phyloP scores from a whole-genome alignment of 1,140 invertebrate genomes.

The Thrips palmi region DNA sequence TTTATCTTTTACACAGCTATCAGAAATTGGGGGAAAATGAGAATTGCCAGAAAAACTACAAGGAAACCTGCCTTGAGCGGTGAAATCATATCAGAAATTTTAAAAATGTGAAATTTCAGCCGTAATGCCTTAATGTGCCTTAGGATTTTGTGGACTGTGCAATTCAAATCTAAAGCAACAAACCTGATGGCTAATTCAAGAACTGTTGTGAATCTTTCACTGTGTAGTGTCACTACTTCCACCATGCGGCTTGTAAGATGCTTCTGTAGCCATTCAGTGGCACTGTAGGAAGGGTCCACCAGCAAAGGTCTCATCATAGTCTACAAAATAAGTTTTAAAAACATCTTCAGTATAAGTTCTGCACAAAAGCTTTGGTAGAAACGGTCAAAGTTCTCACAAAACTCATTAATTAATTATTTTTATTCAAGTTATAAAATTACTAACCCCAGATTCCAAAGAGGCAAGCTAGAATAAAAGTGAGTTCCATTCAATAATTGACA shows the following conservation, averaged over 20 bases:
- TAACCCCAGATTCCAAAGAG: conserved; percentile 13
- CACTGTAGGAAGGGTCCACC: conserved; percentile 75
- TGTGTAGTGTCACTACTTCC: conserved; percentile 59
- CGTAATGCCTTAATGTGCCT: too few relatives aligned
- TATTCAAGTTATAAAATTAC: conserved; percentile 1
- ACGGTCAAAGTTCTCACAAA: neutral
- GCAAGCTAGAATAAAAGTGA: too few relatives aligned
- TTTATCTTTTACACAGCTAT: too few relatives aligned
- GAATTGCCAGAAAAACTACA: conserved; percentile 1
- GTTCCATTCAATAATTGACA: too few relatives aligned
- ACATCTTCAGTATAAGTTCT: neutral
- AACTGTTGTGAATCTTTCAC: conserved; percentile 58
- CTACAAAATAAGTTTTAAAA: conserved; percentile 20
- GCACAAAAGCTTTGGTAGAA: neutral
- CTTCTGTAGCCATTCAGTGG: conserved; percentile 62
- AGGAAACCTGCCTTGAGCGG: neutral
- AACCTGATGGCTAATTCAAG: conserved; percentile 67
- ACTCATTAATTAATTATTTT: neutral
- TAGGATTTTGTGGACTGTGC: too few relatives aligned
- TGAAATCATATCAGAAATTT: neutral
- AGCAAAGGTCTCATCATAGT: conserved; percentile 47
- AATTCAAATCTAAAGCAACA: conserved; percentile 9
- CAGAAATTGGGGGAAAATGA: too few relatives aligned
- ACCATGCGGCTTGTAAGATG: conserved; percentile 43
- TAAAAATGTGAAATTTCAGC: too few relatives aligned